Evolutionary conservation across 2,797 vertebrate genomes (phyloP).

Genomic region (Sebastes diploproa): DNA sequence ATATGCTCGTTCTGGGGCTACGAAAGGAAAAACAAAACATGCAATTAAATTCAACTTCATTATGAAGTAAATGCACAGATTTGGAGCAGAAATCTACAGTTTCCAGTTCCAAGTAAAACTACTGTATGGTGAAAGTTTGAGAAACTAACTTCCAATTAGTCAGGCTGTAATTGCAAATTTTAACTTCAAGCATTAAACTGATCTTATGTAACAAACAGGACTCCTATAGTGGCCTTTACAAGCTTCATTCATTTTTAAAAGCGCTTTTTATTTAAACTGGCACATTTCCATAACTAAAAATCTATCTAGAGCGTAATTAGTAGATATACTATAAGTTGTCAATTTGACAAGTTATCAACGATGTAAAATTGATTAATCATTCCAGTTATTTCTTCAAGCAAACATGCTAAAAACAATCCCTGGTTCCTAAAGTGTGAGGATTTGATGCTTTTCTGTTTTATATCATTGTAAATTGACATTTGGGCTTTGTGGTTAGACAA

Average conservation of each 20-base stretch:
- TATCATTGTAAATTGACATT: neutral
- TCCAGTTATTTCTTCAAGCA: neutral
- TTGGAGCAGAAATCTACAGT: neutral
- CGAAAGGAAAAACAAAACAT: neutral
- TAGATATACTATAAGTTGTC: neutral
- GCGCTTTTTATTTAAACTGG: neutral
- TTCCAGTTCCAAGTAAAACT: neutral
- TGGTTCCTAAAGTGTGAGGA: neutral
- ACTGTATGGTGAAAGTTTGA: neutral
- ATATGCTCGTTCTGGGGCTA: slow-evolving; percentile 98
- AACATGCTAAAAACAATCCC: neutral
- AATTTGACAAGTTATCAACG: neutral
- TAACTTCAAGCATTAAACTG: neutral
- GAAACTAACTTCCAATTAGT: neutral
- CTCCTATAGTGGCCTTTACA: neutral
- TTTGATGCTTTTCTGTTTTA: neutral
- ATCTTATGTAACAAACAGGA: neutral
- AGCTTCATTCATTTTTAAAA: accelerated
- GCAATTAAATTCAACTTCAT: accelerated
- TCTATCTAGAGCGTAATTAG: neutral
- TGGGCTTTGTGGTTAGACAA: neutral
- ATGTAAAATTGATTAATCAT: neutral
- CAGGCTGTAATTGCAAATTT: neutral
- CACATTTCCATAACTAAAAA: neutral
- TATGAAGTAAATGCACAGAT: neutral